A percentile compares a stretch with the other conserved stretches of the same genome.
phyloP scores from a whole-genome alignment of 2,888 invertebrate genomes.

The Nephrocerus scutellatus region DNA sequence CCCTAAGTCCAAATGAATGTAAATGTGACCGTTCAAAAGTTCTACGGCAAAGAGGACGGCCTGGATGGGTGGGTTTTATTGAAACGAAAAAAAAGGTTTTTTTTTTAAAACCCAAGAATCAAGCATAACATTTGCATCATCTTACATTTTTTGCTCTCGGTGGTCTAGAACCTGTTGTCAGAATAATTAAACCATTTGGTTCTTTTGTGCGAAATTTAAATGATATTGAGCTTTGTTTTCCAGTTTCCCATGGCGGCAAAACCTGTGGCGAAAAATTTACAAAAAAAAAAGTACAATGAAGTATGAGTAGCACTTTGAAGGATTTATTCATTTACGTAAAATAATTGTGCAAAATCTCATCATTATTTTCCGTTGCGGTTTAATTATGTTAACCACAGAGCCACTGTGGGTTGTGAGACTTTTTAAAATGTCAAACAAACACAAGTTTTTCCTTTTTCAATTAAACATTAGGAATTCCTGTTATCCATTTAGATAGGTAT shows the following conservation, averaged over 20 bases:
- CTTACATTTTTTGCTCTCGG: constrained; percentile 58
- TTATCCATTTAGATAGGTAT: too few species aligned
- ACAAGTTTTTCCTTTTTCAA: too few species aligned
- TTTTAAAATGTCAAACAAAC: too few species aligned
- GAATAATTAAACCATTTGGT: constrained; percentile 86
- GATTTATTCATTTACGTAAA: neutral
- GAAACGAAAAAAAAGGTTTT: neutral
- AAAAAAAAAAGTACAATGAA: constrained; percentile 1
- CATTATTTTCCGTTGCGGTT: neutral
- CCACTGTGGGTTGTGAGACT: too few species aligned
- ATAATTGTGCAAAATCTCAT: neutral
- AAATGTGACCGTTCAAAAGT: constrained; percentile 87
- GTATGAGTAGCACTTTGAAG: neutral
- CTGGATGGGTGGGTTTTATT: constrained; percentile 45
- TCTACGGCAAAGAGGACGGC: constrained; percentile 91
- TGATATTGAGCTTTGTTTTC: constrained; percentile 80
- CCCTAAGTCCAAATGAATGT: constrained; percentile 86
- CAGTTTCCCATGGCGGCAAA: constrained; percentile 86
- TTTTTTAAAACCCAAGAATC: neutral
- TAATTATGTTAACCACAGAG: neutral
- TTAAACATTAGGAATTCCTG: too few species aligned
- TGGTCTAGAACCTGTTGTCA: constrained; percentile 77
- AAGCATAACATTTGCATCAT: neutral
- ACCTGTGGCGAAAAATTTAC: constrained; percentile 39
- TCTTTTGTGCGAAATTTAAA: constrained; percentile 95